A percentile compares a stretch with the other conserved stretches of the same genome.
phyloP scores from a whole-genome alignment of 2,797 vertebrate genomes.

The Melanotaenia parkinsoni region DNA sequence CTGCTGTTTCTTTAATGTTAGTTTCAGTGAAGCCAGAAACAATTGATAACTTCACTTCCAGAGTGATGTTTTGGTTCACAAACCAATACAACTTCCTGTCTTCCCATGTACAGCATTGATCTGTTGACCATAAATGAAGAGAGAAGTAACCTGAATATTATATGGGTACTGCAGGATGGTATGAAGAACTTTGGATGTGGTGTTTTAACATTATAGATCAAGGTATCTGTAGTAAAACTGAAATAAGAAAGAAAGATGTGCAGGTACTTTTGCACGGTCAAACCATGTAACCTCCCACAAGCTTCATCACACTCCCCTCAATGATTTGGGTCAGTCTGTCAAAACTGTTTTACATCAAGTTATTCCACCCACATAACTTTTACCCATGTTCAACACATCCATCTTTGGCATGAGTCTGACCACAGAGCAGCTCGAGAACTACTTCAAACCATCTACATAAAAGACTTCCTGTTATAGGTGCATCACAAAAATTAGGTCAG shows the following conservation, averaged over 20 bases:
- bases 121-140: background rate
- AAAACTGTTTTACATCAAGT: background rate
- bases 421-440: background rate
- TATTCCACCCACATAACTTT: background rate
- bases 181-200: background rate
- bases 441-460: slow-evolving; percentile 14
- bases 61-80: background rate
- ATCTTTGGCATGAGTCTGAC: slow-evolving; percentile 1
- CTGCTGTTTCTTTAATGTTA: background rate
- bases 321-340: background rate
- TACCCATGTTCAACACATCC: slow-evolving; percentile 2
- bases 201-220: background rate
- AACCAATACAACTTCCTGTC: background rate
- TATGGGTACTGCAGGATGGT: background rate
- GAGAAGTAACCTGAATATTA: background rate
- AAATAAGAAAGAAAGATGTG: background rate
- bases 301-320: background rate
- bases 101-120: background rate
- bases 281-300: background rate
- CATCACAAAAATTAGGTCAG: too few relatives aligned
- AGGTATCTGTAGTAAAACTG: background rate
- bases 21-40: background rate
- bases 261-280: background rate
- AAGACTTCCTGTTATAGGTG: slow-evolving; percentile 8
- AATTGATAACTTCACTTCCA: background rate